A percentile compares a stretch with the other conserved stretches of the same genome.
Conservation (phyloP, 2,888 invertebrate species). For the Allophyes oxyacanthae region DNA sequence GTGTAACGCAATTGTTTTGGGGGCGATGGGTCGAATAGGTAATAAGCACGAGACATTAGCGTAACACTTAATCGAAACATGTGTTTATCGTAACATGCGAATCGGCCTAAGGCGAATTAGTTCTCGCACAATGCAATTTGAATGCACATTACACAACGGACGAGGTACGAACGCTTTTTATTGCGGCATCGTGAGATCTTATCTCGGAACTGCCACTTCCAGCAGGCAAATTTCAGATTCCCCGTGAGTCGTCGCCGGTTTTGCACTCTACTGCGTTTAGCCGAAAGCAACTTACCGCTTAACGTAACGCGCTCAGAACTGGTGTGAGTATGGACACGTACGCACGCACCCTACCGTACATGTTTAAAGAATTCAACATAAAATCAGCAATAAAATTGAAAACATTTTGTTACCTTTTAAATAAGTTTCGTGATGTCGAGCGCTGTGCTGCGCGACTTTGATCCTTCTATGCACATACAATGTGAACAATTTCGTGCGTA, state of each 20-base stretch:
- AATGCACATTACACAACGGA: conserved; percentile 89
- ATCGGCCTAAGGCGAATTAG: conserved; percentile 89
- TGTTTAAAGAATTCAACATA: conserved; percentile 88
- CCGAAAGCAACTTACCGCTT: conserved; percentile 71
- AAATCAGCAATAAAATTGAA: conserved; percentile 89
- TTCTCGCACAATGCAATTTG: conserved; percentile 90
- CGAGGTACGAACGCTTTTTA: conserved; percentile 88
- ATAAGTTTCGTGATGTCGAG: conserved; percentile 80
- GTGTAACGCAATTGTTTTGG: conserved; percentile 60
- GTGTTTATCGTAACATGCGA: conserved; percentile 88
- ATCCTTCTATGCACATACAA: conserved; percentile 70
- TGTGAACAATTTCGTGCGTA: conserved; percentile 73
- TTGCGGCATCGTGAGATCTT: conserved; percentile 89
- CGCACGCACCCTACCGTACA: conserved; percentile 80
- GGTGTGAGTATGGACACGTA: conserved; percentile 78
- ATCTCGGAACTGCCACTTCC: conserved; percentile 89
- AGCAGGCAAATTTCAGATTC: conserved; percentile 88
- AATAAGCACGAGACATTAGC: conserved; percentile 75
- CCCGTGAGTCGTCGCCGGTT: conserved; percentile 65
- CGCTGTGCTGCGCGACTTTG: conserved; percentile 70
- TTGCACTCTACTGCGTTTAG: conserved; percentile 74
- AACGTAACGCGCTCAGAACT: conserved; percentile 55
- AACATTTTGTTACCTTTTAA: conserved; percentile 89
- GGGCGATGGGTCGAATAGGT: conserved; percentile 65
- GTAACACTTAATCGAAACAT: conserved; percentile 86